Evolutionary conservation across 2,113 vertebrate species (phyloP).

Genomic region (Papio anubis): DNA sequence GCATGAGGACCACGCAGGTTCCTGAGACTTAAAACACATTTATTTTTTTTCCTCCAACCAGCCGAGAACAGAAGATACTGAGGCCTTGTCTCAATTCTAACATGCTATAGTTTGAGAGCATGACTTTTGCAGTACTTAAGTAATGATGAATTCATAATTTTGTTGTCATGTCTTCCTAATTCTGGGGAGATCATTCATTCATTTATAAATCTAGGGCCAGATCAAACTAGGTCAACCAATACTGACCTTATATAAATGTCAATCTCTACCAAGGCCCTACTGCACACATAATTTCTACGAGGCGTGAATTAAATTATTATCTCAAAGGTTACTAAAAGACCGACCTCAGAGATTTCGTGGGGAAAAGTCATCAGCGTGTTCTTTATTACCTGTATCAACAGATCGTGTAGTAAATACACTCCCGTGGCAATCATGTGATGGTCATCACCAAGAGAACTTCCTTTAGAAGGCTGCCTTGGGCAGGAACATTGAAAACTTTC

Average conservation of each 20-base stretch:
- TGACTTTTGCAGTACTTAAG: background rate
- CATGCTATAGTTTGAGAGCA: background rate
- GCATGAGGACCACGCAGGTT: background rate
- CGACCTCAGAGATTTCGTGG: background rate
- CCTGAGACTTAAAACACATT: background rate
- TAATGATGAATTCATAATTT: background rate
- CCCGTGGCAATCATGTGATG: background rate
- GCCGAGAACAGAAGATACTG: background rate
- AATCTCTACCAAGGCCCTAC: background rate
- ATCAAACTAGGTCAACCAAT: background rate
- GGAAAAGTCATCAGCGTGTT: background rate
- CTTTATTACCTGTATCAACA: background rate
- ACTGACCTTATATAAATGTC: background rate
- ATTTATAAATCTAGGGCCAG: background rate
- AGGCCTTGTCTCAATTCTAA: background rate
- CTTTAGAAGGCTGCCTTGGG: background rate
- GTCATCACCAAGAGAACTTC: background rate
- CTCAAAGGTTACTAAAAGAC: conserved; percentile 24
- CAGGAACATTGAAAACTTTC: background rate
- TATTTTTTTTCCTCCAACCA: background rate
- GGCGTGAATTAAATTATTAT: background rate
- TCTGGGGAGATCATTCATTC: background rate
- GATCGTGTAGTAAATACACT: background rate
- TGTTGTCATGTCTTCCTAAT: background rate
- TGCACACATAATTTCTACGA: background rate